Base-by-base conservation (phyloP, 2,888 invertebrate genomes). In the Eudemis profundana region DNA sequence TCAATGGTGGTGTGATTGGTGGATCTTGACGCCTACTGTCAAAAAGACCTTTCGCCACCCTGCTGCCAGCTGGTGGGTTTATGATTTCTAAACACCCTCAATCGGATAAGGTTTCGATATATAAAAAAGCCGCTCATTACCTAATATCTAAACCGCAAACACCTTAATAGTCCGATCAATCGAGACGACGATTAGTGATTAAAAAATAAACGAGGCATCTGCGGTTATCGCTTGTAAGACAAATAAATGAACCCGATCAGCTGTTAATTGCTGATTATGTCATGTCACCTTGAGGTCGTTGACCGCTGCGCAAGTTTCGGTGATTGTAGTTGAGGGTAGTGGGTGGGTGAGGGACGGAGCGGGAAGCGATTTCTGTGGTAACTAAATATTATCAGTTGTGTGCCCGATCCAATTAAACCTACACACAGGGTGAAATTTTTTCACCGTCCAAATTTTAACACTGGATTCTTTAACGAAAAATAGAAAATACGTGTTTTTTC, bases 191-290 rank as follows among this genome's bases (percentile, higher is more conserved):
- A 49, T 29, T 19, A 10, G 12, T 12, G 33, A 50, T 50, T 40
- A 54, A 12, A 56, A n/a, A 44, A 29, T 12, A 56, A 44, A 56
- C n/a, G 12, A 15, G 27, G 8, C 29, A 44, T 56, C 40, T n/a
- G 23, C 12, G 12, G 7, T 44, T 29, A 56, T 56, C 29, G 27
- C 15, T 17, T 8, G 49, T 15, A 27, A 29, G 44, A 29, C 44
- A 19, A 56, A 29, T 29, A 19, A 56, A 56, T 56, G 17, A 56
- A 56, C 56, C 42, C 42, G 29, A 44, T 33, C 33, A 33, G 33
- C 27, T 42, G 56, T 27, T 56, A 29, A 56, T 56, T 56, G n/a
- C 17, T 17, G 29, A 56, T 56, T 44, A 44, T 40, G 44, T 29
- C 27, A 42, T 29, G 56, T 56, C 56, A 56, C 42, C 56, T 44